Evolutionary conservation across 2,888 invertebrate species (phyloP), one percentile per base, ranked within the genome.

Genomic region (Marasmarcha lunaedactyla): DNA sequence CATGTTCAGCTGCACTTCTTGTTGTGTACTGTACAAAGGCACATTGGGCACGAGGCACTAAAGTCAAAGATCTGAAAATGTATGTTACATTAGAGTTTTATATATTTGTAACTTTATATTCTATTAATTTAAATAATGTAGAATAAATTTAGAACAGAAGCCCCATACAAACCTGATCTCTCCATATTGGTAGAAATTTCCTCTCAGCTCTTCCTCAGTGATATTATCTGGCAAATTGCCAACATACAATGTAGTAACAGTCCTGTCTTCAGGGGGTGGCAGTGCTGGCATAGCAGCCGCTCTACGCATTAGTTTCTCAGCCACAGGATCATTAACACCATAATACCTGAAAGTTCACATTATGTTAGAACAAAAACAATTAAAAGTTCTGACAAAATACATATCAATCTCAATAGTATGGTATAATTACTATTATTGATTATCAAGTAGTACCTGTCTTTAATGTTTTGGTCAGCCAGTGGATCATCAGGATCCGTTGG

Each of bases 151-250:
- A n/a, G n/a, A n/a, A n/a, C n/a, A n/a, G n/a, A n/a, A n/a, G n/a
- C n/a, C n/a, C n/a, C 7, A 20, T 9, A 30, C 30, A 30, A 41
- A 84, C 51, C 99, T 89, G 44, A 99, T 97, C 74, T 99, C 99
- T 11, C 99, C 99, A 74, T 93, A 98, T 67, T 99, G 98, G 73
- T 99, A 99, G 73, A 99, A 99, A 60, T 98, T 94, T 62, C 98
- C 97, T 47, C 94, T 90, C 48, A 98, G 85, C 55, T 97, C 96
- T 46, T 94, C 93, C 57, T 98, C 98, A 0, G 91, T 90, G 25
- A 97, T 87, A 45, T 89, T 87, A 41, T 94, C 95, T 1, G 96
- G 95, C 13, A 98, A 74, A 64, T 97, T 98, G 11, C 98, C 98
- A n/a, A 99, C 90, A 63, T 98, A 99, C 4, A 99, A 77, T 0